Base-by-base conservation (phyloP, 2,888 invertebrate species). In the Eumacrocentrus americanus region DNA sequence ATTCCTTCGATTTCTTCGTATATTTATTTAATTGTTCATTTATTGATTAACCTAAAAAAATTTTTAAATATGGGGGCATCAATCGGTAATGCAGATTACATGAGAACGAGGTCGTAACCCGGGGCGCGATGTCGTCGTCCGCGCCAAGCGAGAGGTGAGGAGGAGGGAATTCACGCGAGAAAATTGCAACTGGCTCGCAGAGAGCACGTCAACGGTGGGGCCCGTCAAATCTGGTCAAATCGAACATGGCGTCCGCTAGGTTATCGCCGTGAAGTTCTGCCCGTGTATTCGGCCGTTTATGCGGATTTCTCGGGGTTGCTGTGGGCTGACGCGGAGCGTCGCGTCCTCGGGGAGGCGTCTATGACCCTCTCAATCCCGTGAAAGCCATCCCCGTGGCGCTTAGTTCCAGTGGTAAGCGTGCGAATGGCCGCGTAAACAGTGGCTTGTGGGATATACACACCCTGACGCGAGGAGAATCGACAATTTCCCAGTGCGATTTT, bases 171-270 rank as follows among this genome's bases (percentile, higher is more conserved):
- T 3, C 14, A 29, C 25, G 47, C 20, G 44, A 56, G 48, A 14
- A 23, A 22, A 29, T 34, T 29, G 57, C 42, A 22, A 22, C 37
- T 25, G 40, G 16, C 23, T 20, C 56, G 18, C 46, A 51, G 44
- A 12, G 58, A 63, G 67, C 66, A 68, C 68, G 70, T 69, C 68
- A 67, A 67, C 67, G 66, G 69, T 69, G 68, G 68, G 67, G 69
- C 69, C 68, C 44, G 54, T 60, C 48, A 60, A 60, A 60, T 55
- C 60, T 60, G 34, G 67, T 70, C 71, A 70, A 67, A 75, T 72
- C 72, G 70, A 78, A 78, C 72, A 78, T 78, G 78, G 78, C 78
- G 77, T 74, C 74, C 72, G 70, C 66, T 71, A 77, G 77, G 78
- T 78, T 76, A 77, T 77, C 72, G 70, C 72, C 75, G 73, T 74